Evolutionary conservation across 1,140 invertebrate genomes (phyloP).

Genomic region (Pygmarrhopalites habei): DNA sequence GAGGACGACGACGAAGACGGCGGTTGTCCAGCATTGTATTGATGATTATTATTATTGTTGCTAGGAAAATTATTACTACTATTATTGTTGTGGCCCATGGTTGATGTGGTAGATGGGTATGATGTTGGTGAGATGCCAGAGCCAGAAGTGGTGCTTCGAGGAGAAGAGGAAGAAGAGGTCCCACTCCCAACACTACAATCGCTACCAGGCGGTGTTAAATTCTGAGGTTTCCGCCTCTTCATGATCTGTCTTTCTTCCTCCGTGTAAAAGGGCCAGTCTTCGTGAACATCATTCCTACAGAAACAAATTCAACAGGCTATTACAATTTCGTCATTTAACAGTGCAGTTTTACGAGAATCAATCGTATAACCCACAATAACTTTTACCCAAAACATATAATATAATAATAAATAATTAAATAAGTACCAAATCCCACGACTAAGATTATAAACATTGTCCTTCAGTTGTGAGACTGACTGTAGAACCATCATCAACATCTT

Average conservation of each 20-base stretch:
- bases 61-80: too few relatives aligned
- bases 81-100: too few relatives aligned
- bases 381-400: too few relatives aligned
- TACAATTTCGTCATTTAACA: too few relatives aligned
- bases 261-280: constrained; percentile 88
- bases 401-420: too few relatives aligned
- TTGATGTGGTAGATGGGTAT: constrained; percentile 48
- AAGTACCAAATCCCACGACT: constrained; percentile 75
- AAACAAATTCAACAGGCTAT: too few relatives aligned
- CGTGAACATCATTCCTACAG: constrained; percentile 86
- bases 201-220: constrained; percentile 74
- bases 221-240: constrained; percentile 81
- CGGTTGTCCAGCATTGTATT: too few relatives aligned
- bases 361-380: too few relatives aligned
- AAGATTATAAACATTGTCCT: constrained; percentile 82
- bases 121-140: constrained; percentile 32
- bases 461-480: constrained; percentile 66
- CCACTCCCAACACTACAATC: constrained; percentile 47
- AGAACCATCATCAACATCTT: constrained; percentile 64
- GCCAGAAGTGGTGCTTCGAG: constrained; percentile 24
- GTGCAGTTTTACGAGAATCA: too few relatives aligned
- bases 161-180: constrained; percentile 33
- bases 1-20: constrained; percentile 41
- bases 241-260: constrained; percentile 78
- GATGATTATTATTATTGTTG: too few relatives aligned